These are phyloP conservation scores for Scrobipalpa costella DNA, from an alignment of 2,888 invertebrate species.

Conservation along the genomic window DNA sequence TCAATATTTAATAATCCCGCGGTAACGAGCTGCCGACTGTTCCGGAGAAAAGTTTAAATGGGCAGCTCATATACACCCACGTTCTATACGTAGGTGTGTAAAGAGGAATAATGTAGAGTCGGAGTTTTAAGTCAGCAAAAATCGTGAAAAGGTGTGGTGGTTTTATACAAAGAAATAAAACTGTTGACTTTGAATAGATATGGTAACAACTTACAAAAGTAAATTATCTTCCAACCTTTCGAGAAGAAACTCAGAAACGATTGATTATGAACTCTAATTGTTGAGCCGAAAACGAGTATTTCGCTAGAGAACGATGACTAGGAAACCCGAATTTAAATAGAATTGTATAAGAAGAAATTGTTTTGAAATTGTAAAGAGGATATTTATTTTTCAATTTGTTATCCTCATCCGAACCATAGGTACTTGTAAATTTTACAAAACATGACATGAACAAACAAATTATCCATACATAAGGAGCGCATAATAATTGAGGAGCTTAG, in stretches of 20 bases:
- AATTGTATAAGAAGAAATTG: too few relatives aligned
- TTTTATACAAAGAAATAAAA: background rate
- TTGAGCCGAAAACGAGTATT: too few relatives aligned
- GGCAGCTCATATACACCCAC: constrained; percentile 39
- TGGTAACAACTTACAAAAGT: too few relatives aligned
- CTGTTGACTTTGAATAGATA: background rate
- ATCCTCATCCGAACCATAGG: too few relatives aligned
- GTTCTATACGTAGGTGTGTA: background rate
- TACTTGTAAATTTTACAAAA: background rate
- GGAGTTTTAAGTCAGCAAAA: constrained; percentile 1
- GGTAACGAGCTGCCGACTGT: constrained; percentile 69
- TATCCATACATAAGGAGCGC: constrained; percentile 4
- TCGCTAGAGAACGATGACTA: too few relatives aligned
- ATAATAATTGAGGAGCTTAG: constrained; percentile 47
- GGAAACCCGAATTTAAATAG: too few relatives aligned
- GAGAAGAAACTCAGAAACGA: too few relatives aligned
- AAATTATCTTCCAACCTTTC: too few relatives aligned
- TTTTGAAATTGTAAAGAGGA: too few relatives aligned
- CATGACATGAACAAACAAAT: constrained; percentile 3
- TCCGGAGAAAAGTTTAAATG: constrained; percentile 77
- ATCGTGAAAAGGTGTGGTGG: background rate
- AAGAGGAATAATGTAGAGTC: background rate
- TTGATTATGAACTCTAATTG: too few relatives aligned
- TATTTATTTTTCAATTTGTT: too few relatives aligned
- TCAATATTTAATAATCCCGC: constrained; percentile 80